A percentile compares a stretch with the other conserved stretches of the same genome.
Conservation (phyloP, 53 echinoderm and acorn worm genomes). For the Glandiceps talaboti region DNA sequence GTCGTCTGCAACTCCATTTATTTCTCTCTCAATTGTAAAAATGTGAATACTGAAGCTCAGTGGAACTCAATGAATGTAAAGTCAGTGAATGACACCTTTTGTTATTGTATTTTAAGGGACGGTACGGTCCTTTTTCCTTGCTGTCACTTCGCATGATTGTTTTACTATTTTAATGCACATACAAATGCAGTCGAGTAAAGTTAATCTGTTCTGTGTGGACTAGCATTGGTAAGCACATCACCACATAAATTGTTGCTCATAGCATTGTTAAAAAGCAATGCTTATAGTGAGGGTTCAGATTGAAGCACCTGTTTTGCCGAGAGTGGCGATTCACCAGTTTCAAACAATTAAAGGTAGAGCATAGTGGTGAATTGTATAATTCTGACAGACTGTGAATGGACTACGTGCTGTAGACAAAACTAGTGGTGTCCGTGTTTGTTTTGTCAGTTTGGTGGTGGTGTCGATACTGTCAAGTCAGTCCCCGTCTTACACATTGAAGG, state of each 20-base stretch:
- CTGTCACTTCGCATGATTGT: not conserved
- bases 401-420: too few species aligned
- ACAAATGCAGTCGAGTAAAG: not conserved
- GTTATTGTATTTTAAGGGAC: not conserved
- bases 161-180: not conserved
- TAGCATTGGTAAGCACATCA: not conserved
- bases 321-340: not conserved
- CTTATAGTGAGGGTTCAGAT: not conserved
- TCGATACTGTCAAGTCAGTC: too few species aligned
- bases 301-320: not conserved
- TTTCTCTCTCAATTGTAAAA: not conserved
- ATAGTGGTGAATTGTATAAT: too few species aligned
- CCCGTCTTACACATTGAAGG: too few species aligned
- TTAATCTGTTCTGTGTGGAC: not conserved
- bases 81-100: not conserved
- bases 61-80: not conserved
- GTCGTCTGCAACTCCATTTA: too few species aligned
- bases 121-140: not conserved
- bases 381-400: too few species aligned
- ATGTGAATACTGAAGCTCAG: not conserved
- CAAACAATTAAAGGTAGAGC: not conserved
- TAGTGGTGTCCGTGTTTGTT: too few species aligned
- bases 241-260: not conserved
- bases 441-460: too few species aligned
- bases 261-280: not conserved